A percentile compares a stretch with the other conserved stretches of the same genome.
Evolutionary conservation across 2,888 invertebrate genomes (phyloP).

Genomic region (Zygogramma bicolorata): DNA sequence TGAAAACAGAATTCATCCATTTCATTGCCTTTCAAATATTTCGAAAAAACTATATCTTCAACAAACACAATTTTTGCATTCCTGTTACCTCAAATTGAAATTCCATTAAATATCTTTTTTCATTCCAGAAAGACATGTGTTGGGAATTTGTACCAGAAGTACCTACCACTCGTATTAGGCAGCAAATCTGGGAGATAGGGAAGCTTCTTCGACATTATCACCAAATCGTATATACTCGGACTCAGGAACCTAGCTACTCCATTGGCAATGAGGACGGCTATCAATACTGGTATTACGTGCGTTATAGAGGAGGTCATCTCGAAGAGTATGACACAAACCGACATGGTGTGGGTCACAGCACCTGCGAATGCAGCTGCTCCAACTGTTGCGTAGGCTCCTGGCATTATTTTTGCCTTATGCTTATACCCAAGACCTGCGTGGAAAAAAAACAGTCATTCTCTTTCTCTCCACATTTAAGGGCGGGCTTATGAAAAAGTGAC

Average conservation of each 20-base stretch:
- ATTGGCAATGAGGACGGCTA: constrained; percentile 93
- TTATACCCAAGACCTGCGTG: constrained; percentile 83
- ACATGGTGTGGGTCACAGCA: constrained; percentile 96
- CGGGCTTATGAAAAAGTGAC: too few relatives aligned
- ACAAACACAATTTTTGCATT: too few relatives aligned
- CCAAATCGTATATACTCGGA: constrained; percentile 97
- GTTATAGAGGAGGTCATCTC: constrained; percentile 98
- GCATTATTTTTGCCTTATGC: constrained; percentile 85
- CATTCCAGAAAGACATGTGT: too few relatives aligned
- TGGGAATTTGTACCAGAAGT: too few relatives aligned
- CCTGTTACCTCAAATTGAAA: too few relatives aligned
- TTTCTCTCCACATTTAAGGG: too few relatives aligned
- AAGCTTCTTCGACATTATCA: constrained; percentile 93
- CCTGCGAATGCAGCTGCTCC: constrained; percentile 95
- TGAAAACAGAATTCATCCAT: too few relatives aligned
- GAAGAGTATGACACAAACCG: constrained; percentile 93
- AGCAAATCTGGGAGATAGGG: constrained; percentile 95
- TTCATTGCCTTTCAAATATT: too few relatives aligned
- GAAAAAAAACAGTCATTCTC: not conserved
- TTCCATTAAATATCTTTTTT: too few relatives aligned
- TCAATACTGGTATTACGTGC: constrained; percentile 93
- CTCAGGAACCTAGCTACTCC: constrained; percentile 91
- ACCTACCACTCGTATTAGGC: constrained; percentile 78
- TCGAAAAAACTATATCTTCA: too few relatives aligned
- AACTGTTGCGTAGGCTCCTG: constrained; percentile 95